Evolutionary conservation across 2,797 vertebrate species (phyloP).

Genomic region (Peromyscus aztecus): DNA sequence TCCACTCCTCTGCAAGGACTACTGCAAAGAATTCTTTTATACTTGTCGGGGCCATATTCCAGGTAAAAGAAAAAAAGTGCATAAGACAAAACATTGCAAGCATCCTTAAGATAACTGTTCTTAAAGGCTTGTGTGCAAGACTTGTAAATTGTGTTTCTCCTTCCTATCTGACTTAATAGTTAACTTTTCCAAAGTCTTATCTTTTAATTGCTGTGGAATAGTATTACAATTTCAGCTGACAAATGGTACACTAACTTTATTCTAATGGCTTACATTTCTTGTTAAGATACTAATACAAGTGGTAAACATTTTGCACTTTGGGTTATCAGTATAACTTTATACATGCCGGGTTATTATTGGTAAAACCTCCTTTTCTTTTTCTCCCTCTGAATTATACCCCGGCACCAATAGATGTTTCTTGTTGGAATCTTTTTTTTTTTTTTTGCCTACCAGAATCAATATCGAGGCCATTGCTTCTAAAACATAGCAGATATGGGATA

Average conservation of each 20-base stretch:
- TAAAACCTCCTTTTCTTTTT: background rate
- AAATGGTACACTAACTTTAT: background rate
- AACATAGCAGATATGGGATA: rapidly evolving
- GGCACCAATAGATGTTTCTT: background rate
- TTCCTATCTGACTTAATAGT: conserved; percentile 16
- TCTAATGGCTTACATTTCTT: background rate
- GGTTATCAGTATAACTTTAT: background rate
- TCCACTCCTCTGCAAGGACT: conserved; percentile 97
- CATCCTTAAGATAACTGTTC: conserved; percentile 43
- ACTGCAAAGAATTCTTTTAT: conserved; percentile 99
- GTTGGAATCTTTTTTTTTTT: background rate
- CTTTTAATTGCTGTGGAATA: background rate
- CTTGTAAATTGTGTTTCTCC: background rate
- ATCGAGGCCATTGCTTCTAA: background rate
- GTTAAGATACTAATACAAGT: background rate
- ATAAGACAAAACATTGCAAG: conserved; percentile 11
- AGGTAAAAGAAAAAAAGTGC: conserved; percentile 91
- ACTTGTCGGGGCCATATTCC: conserved; percentile 97
- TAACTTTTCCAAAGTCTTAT: background rate
- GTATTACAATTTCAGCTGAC: background rate
- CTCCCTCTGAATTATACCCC: background rate
- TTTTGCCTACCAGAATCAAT: background rate
- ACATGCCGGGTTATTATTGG: background rate
- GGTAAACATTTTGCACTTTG: background rate
- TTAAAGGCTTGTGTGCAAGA: conserved; percentile 59